Evolutionary conservation across 2,888 invertebrate species (phyloP).

Genomic region (Caenorhabditis wallacei): DNA sequence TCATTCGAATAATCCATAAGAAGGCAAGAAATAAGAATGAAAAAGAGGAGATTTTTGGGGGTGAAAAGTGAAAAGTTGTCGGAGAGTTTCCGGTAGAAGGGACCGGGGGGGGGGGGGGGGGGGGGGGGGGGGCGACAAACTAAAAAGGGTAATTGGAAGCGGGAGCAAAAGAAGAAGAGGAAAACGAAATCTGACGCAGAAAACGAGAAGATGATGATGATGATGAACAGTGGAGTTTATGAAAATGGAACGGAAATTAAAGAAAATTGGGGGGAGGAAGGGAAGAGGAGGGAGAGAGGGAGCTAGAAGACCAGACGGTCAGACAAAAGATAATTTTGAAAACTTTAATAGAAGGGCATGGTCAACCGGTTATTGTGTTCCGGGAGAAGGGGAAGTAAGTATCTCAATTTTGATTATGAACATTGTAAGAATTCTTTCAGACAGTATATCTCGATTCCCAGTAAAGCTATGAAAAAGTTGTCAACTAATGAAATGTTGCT

Average conservation of each 20-base stretch:
- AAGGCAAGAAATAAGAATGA: neutral
- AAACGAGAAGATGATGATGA: conserved; percentile 7
- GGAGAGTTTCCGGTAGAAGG: conserved; percentile 56
- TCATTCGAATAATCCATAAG: conserved; percentile 22
- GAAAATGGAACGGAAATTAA: conserved; percentile 37
- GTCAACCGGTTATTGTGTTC: no score
- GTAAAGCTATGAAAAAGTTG: no score
- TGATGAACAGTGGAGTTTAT: conserved; percentile 23
- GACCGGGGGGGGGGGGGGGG: conserved; percentile 6
- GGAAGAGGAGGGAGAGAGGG: neutral
- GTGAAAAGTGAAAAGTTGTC: conserved; percentile 50
- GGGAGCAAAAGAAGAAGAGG: conserved; percentile 18
- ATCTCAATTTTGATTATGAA: no score
- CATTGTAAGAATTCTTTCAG: no score
- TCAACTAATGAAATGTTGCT: no score
- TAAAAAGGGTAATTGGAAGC: conserved; percentile 61
- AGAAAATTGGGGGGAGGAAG: neutral
- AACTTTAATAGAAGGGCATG: neutral
- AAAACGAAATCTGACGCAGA: conserved; percentile 40
- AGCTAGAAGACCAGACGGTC: neutral
- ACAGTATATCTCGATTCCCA: no score
- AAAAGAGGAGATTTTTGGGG: conserved; percentile 34
- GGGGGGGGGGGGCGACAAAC: conserved; percentile 22
- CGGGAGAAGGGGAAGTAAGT: no score
- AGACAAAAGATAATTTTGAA: neutral